phyloP scores from a whole-genome alignment of 2,797 vertebrate genomes.

The Otolemur crassicaudatus region DNA sequence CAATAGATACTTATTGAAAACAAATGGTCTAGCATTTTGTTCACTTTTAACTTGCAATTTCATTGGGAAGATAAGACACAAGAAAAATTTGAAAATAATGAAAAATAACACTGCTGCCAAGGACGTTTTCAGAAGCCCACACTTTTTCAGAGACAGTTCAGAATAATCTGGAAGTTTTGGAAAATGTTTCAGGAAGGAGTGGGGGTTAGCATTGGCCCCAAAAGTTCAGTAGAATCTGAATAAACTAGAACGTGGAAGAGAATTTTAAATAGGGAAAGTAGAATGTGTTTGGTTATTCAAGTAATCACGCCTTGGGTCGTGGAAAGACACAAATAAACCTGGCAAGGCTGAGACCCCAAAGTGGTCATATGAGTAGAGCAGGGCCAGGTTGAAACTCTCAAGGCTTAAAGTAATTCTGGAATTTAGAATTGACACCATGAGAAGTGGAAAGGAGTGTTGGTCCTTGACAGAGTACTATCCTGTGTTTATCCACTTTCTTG shows the following conservation, averaged over 20 bases:
- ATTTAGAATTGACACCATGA: not conserved
- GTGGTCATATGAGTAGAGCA: not conserved
- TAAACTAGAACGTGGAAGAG: not conserved
- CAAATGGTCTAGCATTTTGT: not conserved
- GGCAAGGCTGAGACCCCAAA: not conserved
- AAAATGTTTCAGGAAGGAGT: not conserved
- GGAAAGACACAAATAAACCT: not conserved
- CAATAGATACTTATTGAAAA: not conserved
- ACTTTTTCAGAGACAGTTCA: not conserved
- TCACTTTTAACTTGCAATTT: not conserved
- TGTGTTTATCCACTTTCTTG: not conserved
- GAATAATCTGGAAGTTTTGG: not conserved
- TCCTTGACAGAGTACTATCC: not conserved
- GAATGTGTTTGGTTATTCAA: not conserved
- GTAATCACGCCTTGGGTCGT: not conserved
- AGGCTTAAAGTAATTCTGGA: not conserved
- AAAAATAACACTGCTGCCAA: slow-evolving; percentile 1
- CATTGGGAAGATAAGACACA: not conserved
- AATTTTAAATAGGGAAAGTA: not conserved
- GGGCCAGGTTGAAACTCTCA: not conserved
- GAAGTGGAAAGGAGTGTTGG: not conserved
- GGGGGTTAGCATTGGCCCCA: not conserved
- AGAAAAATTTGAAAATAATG: slow-evolving; percentile 28
- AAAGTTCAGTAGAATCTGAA: slow-evolving; percentile 6
- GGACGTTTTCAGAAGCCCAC: not conserved